Conservation (phyloP, 2,888 invertebrate species). For the Euspilapteryx auroguttella region DNA sequence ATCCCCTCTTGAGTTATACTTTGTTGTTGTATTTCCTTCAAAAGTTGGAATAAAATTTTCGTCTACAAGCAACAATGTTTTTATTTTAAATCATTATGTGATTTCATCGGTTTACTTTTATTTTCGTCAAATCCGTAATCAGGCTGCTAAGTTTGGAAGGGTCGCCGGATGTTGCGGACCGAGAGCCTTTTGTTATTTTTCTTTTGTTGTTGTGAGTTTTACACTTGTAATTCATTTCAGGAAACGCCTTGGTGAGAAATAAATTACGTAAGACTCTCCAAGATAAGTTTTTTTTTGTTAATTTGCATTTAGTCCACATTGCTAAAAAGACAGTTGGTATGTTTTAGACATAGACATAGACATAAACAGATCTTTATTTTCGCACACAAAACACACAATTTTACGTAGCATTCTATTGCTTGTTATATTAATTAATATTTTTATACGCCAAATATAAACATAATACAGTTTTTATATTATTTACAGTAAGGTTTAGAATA, state of each 20-base stretch:
- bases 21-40: too few relatives aligned
- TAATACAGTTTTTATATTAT: too few relatives aligned
- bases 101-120: constrained; percentile 44
- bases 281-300: constrained; percentile 55
- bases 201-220: constrained; percentile 61
- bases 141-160: constrained; percentile 59
- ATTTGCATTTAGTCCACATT: too few relatives aligned
- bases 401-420: too few relatives aligned
- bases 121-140: constrained; percentile 56
- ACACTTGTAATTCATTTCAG: constrained; percentile 62
- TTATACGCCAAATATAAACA: too few relatives aligned
- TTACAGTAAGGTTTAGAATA: too few relatives aligned
- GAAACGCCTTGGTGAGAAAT: constrained; percentile 56
- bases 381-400: too few relatives aligned
- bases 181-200: constrained; percentile 57
- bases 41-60: background rate
- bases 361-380: too few relatives aligned
- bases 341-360: too few relatives aligned
- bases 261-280: constrained; percentile 54
- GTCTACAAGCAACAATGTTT: background rate
- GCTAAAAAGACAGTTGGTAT: too few relatives aligned
- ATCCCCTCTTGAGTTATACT: background rate
- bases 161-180: constrained; percentile 57
- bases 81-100: constrained; percentile 15
- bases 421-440: too few relatives aligned